Percentiles rank a stretch among this genome's conserved stretches.
These are phyloP conservation scores for Amyelois transitella DNA, from an alignment of 1,140 invertebrate genomes.

Conservation along the genomic window DNA sequence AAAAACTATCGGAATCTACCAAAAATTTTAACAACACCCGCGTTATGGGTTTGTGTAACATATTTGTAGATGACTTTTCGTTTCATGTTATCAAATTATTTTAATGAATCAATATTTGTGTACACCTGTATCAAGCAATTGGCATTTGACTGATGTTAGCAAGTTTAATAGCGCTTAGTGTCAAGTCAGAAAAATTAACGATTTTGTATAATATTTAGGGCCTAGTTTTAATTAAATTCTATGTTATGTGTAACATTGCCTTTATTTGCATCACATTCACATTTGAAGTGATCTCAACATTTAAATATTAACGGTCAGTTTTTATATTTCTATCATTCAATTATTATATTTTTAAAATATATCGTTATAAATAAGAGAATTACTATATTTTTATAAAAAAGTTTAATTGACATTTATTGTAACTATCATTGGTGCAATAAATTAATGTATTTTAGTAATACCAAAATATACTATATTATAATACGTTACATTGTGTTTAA, in stretches of 20 bases:
- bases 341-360: background rate
- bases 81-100: too few relatives aligned
- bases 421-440: conserved; percentile 21
- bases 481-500: conserved; percentile 24
- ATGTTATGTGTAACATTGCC: too few relatives aligned
- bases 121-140: too few relatives aligned
- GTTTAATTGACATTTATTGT: conserved; percentile 23
- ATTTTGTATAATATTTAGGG: too few relatives aligned
- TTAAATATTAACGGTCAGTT: background rate
- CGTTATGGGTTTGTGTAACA: too few relatives aligned
- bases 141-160: too few relatives aligned
- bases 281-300: background rate
- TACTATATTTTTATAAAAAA: conserved; percentile 27
- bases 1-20: too few relatives aligned
- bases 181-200: too few relatives aligned
- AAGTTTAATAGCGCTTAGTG: too few relatives aligned
- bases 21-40: too few relatives aligned
- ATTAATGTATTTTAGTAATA: conserved; percentile 22
- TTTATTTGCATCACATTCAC: background rate
- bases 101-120: too few relatives aligned
- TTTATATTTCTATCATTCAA: background rate
- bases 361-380: conserved; percentile 6
- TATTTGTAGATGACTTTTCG: too few relatives aligned
- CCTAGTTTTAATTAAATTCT: background rate
- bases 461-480: conserved; percentile 27